These are phyloP conservation scores for Tachina grossa DNA, from an alignment of 2,888 invertebrate genomes.

Conservation along the genomic window DNA sequence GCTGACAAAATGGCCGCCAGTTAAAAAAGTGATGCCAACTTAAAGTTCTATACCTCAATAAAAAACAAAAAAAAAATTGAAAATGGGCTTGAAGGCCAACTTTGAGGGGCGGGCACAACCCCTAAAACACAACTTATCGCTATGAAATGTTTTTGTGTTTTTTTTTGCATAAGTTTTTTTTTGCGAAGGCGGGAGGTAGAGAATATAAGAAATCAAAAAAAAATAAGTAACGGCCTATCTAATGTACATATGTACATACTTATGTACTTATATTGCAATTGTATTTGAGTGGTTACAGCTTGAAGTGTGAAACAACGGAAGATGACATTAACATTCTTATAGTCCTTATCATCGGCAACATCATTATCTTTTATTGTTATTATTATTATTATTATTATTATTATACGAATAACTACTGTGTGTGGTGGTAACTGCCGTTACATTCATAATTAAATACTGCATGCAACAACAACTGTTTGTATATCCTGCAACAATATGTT, in stretches of 20 bases:
- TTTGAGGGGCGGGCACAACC: too few species aligned
- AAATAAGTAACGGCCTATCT: too few species aligned
- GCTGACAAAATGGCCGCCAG: too few species aligned
- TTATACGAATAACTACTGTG: constrained; percentile 19
- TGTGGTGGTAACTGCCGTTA: constrained; percentile 39
- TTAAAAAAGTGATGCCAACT: too few species aligned
- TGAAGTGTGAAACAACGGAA: constrained; percentile 11
- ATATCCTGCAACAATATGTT: constrained; percentile 36
- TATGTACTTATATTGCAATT: background rate
- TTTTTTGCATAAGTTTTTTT: too few species aligned
- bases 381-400: constrained; percentile 47
- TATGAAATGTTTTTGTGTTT: too few species aligned
- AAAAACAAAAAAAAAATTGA: too few species aligned
- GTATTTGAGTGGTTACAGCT: background rate
- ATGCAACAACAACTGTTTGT: constrained; percentile 55
- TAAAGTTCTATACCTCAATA: too few species aligned
- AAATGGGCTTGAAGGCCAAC: too few species aligned
- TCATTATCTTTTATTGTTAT: constrained; percentile 50
- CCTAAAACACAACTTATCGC: too few species aligned
- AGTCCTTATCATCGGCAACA: constrained; percentile 33
- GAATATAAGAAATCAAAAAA: too few species aligned
- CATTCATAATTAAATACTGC: constrained; percentile 57
- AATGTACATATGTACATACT: background rate
- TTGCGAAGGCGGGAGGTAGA: too few species aligned
- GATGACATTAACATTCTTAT: constrained; percentile 48